A percentile compares a stretch with the other conserved stretches of the same genome.
These are phyloP conservation scores for Folsomia manolachei DNA, from an alignment of 2,888 invertebrate genomes.

Conservation along the genomic window DNA sequence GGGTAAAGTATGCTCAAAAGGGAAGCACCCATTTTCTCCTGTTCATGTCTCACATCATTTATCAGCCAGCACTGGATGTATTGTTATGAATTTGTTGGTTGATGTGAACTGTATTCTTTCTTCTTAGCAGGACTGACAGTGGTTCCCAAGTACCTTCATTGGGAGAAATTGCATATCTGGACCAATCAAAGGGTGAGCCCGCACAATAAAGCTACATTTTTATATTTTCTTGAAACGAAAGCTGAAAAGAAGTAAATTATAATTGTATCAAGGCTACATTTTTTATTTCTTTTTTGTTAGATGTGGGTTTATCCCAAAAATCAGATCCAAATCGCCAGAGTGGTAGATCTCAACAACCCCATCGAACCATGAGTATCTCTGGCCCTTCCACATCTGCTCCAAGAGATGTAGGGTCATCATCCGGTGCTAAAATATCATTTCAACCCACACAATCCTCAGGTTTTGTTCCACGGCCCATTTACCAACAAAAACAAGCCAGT, in stretches of 20 bases:
- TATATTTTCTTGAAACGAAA: not conserved
- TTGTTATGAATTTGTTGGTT: no score
- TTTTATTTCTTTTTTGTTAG: conserved; percentile 19
- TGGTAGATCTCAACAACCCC: conserved; percentile 47
- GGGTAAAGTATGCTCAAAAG: no score
- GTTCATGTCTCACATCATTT: not conserved
- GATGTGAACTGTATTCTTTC: conserved; percentile 16
- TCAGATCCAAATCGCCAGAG: conserved; percentile 38
- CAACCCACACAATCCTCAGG: not conserved
- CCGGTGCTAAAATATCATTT: not conserved
- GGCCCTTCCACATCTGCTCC: conserved; percentile 22
- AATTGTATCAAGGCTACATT: no score
- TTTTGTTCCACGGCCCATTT: not conserved
- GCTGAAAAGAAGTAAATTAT: no score
- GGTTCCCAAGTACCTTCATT: conserved; percentile 47
- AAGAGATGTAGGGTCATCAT: not conserved
- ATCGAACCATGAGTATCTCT: conserved; percentile 38
- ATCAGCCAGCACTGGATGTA: not conserved
- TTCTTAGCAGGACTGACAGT: conserved; percentile 38
- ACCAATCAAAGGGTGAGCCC: conserved; percentile 30
- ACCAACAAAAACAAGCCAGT: conserved; percentile 12
- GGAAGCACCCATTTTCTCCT: not conserved
- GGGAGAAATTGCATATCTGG: conserved; percentile 46
- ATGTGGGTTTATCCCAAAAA: conserved; percentile 22
- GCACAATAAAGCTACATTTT: no score